phyloP scores from a whole-genome alignment of 2,113 vertebrate species.

The Perccottus glenii region DNA sequence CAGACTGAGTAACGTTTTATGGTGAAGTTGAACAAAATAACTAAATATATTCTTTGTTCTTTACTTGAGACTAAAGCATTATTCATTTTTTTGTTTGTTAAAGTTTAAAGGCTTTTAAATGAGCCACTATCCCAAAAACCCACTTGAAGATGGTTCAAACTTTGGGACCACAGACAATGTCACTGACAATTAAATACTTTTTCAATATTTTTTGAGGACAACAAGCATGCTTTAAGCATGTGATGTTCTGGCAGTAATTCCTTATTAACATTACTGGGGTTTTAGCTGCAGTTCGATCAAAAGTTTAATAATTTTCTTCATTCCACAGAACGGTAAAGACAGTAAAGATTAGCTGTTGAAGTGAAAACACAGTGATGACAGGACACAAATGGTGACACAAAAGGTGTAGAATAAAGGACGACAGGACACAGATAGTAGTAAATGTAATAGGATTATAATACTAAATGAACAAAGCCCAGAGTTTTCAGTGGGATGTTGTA shows the following conservation, averaged over 20 bases:
- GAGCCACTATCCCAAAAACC: no score
- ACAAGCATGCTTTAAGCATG: not conserved
- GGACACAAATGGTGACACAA: not conserved
- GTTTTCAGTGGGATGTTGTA: no score
- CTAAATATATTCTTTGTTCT: not conserved
- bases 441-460: no score
- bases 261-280: not conserved
- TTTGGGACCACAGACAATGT: no score
- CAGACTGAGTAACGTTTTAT: conserved; percentile 5
- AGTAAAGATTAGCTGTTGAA: conserved; percentile 6
- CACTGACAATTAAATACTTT: no score
- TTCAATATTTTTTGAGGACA: no score
- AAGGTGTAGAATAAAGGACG: not conserved
- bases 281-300: not conserved
- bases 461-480: no score
- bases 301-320: not conserved
- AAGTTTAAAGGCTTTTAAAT: no score
- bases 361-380: conserved; percentile 7
- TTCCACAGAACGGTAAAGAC: not conserved
- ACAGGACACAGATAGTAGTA: not conserved
- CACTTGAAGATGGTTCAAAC: no score
- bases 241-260: not conserved
- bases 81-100: no score
- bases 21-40: conserved; percentile 1
- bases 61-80: not conserved